A percentile compares a stretch with the other conserved stretches of the same genome.
These are phyloP conservation scores for Agonopterix subpropinquella DNA, from an alignment of 2,888 invertebrate genomes.

Conservation along the genomic window DNA sequence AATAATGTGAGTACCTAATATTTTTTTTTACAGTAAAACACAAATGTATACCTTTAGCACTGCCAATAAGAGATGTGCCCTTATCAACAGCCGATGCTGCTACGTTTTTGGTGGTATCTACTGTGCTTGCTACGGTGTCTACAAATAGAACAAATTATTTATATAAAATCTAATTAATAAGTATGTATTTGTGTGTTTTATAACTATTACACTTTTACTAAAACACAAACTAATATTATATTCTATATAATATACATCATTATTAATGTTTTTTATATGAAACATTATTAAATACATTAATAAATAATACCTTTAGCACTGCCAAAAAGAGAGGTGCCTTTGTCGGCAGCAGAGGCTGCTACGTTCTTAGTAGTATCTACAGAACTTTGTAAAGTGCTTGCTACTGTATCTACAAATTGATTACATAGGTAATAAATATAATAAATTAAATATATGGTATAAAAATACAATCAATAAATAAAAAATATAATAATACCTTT, in stretches of 20 bases:
- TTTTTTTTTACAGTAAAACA: no score
- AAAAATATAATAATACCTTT: conserved; percentile 23
- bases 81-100: conserved; percentile 38
- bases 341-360: conserved; percentile 36
- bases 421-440: no score
- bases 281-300: not conserved
- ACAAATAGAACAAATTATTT: conserved; percentile 20
- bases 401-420: conserved; percentile 26
- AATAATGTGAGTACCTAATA: not conserved
- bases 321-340: conserved; percentile 26
- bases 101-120: conserved; percentile 41
- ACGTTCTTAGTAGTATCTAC: conserved; percentile 42
- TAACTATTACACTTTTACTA: no score
- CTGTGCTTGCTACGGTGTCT: conserved; percentile 46
- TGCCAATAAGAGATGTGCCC: conserved; percentile 24
- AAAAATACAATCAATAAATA: no score
- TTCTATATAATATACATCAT: no score
- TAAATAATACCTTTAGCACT: conserved; percentile 27
- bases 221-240: no score
- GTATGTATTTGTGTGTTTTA: no score
- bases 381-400: conserved; percentile 21
- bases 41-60: conserved; percentile 25
- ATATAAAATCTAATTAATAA: no score
- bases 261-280: not conserved
- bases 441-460: no score